These are phyloP conservation scores for Anoura caudifer DNA, from an alignment of 2,113 vertebrate genomes.

Conservation along the genomic window DNA sequence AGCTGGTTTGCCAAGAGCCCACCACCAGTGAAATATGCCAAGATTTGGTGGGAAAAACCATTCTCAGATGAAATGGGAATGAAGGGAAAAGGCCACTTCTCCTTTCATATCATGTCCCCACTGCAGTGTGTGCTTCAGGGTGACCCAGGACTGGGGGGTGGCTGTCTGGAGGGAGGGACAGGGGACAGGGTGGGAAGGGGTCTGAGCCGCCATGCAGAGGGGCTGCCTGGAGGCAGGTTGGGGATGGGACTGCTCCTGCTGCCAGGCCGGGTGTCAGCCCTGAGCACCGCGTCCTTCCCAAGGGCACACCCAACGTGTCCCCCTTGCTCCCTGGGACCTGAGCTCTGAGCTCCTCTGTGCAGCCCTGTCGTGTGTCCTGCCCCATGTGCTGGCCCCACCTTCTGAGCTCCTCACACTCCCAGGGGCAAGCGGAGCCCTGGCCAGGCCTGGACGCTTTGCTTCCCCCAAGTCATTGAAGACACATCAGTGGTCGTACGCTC, in stretches of 20 bases:
- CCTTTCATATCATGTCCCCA: background rate
- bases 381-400: background rate
- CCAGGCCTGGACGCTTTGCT: background rate
- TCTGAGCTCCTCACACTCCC: background rate
- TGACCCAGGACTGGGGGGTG: background rate
- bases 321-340: background rate
- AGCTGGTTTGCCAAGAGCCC: background rate
- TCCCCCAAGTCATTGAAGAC: background rate
- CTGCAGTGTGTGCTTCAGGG: rapidly evolving
- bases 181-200: background rate
- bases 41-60: too few relatives aligned
- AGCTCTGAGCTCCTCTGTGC: background rate
- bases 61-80: too few relatives aligned
- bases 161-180: rapidly evolving
- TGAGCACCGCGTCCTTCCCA: rapidly evolving
- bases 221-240: background rate
- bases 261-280: background rate
- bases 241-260: background rate
- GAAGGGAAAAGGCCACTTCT: too few relatives aligned
- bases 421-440: rapidly evolving
- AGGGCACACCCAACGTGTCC: rapidly evolving
- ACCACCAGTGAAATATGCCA: background rate
- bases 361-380: rapidly evolving
- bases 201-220: background rate
- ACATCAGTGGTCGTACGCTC: too few relatives aligned